phyloP scores from a whole-genome alignment of 2,888 invertebrate genomes.

The Embidobia sp. region DNA sequence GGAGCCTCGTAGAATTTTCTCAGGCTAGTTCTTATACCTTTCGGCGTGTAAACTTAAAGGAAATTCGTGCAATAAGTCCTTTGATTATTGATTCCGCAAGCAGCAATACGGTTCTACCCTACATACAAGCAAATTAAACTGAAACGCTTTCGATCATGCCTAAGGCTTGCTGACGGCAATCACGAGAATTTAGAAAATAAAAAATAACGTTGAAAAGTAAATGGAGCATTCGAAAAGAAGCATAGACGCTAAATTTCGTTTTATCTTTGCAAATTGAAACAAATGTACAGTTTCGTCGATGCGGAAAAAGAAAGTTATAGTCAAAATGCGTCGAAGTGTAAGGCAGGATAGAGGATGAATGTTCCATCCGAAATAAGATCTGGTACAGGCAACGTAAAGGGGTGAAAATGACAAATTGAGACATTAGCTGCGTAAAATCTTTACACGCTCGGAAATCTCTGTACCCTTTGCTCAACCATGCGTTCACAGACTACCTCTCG shows the following conservation, averaged over 20 bases:
- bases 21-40: constrained; percentile 37
- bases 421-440: constrained; percentile 73
- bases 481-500: constrained; percentile 16
- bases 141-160: neutral
- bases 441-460: constrained; percentile 61
- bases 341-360: constrained; percentile 66
- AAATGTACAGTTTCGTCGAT: constrained; percentile 63
- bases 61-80: constrained; percentile 72
- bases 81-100: constrained; percentile 68
- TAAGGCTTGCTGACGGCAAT: neutral
- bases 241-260: constrained; percentile 32
- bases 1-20: too few species aligned
- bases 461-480: constrained; percentile 46
- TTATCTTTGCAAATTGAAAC: constrained; percentile 67
- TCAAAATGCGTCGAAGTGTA: constrained; percentile 66
- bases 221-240: constrained; percentile 9
- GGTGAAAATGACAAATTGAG: constrained; percentile 77
- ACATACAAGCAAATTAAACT: neutral
- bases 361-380: constrained; percentile 57
- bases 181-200: neutral
- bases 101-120: neutral
- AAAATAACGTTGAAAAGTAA: constrained; percentile 9
- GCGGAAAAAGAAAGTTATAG: constrained; percentile 67
- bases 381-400: constrained; percentile 57
- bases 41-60: constrained; percentile 63